Conservation (phyloP, 2,113 vertebrate species). For the Microcebus murinus region DNA sequence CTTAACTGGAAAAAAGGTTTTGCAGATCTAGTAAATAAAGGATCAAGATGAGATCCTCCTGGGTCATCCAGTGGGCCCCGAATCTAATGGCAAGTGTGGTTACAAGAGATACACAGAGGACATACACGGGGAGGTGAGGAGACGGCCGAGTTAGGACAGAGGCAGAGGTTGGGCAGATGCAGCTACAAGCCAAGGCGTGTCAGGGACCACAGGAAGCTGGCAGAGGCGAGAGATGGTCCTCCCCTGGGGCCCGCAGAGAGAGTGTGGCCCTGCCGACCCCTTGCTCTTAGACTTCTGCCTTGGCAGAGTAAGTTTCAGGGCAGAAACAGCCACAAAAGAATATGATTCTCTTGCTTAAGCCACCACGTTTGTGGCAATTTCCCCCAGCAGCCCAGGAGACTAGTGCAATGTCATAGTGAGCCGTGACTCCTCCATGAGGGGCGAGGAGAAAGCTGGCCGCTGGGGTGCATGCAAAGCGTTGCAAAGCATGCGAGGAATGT, state of each 20-base stretch:
- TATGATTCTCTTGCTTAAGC: background rate
- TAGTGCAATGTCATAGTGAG: background rate
- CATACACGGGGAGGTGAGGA: background rate
- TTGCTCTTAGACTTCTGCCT: background rate
- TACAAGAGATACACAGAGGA: background rate
- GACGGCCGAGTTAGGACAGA: background rate
- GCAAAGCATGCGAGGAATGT: background rate
- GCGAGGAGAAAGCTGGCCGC: background rate
- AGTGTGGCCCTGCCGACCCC: background rate
- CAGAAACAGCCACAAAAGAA: background rate
- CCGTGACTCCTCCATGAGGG: fast-evolving
- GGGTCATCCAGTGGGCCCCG: background rate
- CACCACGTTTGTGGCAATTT: background rate
- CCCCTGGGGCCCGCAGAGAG: too few species aligned
- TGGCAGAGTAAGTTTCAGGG: background rate
- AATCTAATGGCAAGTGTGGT: background rate
- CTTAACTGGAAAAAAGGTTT: background rate
- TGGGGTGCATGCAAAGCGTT: background rate
- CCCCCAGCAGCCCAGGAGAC: background rate
- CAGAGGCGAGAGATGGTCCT: background rate
- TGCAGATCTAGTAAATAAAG: background rate
- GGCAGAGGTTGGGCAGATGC: background rate
- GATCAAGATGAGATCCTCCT: background rate
- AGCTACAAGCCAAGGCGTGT: background rate
- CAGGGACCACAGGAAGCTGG: background rate